phyloP scores from a whole-genome alignment of 2,888 invertebrate species.

The Nephrotoma appendiculata region DNA sequence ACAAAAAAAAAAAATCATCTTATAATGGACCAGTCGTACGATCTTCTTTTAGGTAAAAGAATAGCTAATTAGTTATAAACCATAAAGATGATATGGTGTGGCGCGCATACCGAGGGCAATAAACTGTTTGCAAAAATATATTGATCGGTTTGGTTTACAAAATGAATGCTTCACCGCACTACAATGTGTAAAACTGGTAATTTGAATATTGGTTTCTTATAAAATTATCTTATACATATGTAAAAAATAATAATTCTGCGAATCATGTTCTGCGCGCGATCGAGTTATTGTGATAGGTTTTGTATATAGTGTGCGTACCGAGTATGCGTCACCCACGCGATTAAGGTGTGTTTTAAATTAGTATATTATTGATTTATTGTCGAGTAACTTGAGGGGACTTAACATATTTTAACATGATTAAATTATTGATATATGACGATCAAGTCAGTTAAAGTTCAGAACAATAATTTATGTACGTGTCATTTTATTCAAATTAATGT shows the following conservation, averaged over 20 bases:
- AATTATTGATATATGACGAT: neutral
- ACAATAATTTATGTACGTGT: too few species aligned
- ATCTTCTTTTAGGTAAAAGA: neutral
- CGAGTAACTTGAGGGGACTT: neutral
- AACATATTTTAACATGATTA: neutral
- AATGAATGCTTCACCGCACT: neutral
- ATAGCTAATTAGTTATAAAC: neutral
- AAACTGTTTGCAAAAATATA: neutral
- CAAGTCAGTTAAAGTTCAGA: too few species aligned
- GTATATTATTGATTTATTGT: neutral
- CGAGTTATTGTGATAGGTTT: neutral
- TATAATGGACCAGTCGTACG: neutral
- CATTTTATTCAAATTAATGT: too few species aligned
- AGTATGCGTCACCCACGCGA: neutral
- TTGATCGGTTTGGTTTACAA: neutral
- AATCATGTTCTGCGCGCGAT: neutral
- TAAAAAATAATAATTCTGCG: neutral
- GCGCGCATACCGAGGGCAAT: neutral
- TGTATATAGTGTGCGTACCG: neutral
- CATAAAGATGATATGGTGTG: neutral
- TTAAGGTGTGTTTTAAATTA: neutral
- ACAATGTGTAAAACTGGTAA: neutral
- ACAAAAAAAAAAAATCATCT: neutral
- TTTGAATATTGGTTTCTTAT: neutral
- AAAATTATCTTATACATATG: neutral